Conservation (phyloP, 2,113 vertebrate genomes). For the Megatriorchis doriae region DNA sequence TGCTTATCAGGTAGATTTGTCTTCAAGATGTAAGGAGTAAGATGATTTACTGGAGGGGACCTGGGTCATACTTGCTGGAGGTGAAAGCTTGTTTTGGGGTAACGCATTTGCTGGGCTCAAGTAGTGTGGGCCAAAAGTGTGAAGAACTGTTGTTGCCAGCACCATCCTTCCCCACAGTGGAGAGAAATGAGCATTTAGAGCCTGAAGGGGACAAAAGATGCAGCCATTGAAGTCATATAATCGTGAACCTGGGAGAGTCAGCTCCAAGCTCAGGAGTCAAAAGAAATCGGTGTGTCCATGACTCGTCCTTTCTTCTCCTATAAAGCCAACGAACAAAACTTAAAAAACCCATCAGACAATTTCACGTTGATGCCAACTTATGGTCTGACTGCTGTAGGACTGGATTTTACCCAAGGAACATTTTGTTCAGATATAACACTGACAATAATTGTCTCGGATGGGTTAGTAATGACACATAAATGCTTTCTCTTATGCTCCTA, state of each 20-base stretch:
- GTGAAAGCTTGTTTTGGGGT: background rate
- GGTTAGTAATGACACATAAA: background rate
- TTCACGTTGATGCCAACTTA: background rate
- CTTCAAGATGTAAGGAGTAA: background rate
- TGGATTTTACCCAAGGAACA: background rate
- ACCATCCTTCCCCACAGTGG: background rate
- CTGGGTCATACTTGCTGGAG: background rate
- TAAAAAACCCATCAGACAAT: rapidly evolving
- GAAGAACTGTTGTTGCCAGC: background rate
- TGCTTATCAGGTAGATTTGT: background rate
- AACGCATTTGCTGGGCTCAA: background rate
- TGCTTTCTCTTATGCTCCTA: background rate
- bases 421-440: background rate
- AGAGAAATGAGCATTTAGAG: background rate
- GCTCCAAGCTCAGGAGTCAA: background rate
- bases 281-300: background rate
- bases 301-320: background rate
- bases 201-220: background rate
- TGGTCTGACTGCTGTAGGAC: background rate
- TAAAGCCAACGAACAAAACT: background rate
- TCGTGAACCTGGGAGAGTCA: background rate
- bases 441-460: background rate
- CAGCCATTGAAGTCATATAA: background rate
- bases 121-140: background rate
- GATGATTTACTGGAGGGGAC: background rate